Evolutionary conservation across 2,797 vertebrate genomes (phyloP).

Genomic region (Crocodylus rhombifer): DNA sequence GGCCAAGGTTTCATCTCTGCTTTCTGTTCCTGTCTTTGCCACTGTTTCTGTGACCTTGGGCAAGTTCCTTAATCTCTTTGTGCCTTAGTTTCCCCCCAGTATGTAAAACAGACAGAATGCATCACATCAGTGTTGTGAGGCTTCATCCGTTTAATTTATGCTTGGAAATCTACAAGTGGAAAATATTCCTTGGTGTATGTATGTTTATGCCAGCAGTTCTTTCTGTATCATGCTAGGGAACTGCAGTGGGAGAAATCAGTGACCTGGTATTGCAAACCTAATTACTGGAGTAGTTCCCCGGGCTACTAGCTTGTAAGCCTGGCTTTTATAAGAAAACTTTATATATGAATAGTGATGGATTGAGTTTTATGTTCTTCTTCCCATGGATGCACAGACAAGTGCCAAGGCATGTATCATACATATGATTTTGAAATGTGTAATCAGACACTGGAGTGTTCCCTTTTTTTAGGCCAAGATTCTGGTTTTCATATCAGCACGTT

Average conservation of each 20-base stretch:
- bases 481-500: not conserved
- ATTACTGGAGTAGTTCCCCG: not conserved
- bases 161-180: not conserved
- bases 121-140: not conserved
- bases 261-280: conserved; percentile 38
- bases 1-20: conserved; percentile 41
- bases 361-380: accelerated
- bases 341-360: accelerated
- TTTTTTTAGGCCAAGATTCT: not conserved
- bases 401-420: not conserved
- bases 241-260: conserved; percentile 15
- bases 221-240: not conserved
- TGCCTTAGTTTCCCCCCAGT: not conserved
- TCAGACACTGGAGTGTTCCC: not conserved
- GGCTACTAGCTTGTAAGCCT: not conserved
- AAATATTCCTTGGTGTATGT: not conserved
- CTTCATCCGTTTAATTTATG: not conserved
- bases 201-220: not conserved
- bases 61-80: conserved; percentile 15
- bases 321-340: not conserved
- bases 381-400: not conserved
- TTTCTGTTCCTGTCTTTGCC: conserved; percentile 41
- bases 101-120: not conserved
- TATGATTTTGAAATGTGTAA: not conserved
- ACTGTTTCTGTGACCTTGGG: conserved; percentile 50